A percentile compares a stretch with the other conserved stretches of the same genome.
Evolutionary conservation across 2,113 vertebrate genomes (phyloP).

Genomic region (Ciconia maguari): DNA sequence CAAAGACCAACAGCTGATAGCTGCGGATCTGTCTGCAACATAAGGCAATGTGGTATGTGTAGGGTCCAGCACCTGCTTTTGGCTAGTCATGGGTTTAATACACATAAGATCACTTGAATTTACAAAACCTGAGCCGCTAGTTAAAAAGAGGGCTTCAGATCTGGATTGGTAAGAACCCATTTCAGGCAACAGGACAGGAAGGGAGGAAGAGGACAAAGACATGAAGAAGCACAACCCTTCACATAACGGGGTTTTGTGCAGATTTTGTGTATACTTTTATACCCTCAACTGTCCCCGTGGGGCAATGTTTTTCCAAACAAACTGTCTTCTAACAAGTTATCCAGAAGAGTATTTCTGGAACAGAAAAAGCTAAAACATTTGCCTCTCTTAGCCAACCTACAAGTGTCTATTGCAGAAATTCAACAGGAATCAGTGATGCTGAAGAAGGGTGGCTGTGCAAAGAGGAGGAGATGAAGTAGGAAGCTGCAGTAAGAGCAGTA

Average conservation of each 20-base stretch:
- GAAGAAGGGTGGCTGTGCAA: not conserved
- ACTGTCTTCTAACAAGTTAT: not conserved
- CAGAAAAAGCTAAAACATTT: not conserved
- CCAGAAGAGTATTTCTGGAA: not conserved
- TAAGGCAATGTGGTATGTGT: conserved; percentile 64
- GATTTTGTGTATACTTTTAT: not conserved
- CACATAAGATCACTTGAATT: conserved; percentile 26
- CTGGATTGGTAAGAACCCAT: not conserved
- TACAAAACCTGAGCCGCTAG: not conserved
- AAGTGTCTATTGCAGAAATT: not conserved
- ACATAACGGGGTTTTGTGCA: not conserved
- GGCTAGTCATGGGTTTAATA: not conserved
- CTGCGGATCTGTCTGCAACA: not conserved
- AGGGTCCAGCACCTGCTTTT: conserved; percentile 46
- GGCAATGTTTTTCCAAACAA: not conserved
- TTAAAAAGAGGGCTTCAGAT: not conserved
- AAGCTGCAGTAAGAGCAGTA: not conserved
- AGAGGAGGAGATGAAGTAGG: not conserved
- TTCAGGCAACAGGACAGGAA: not conserved
- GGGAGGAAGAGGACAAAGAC: not conserved
- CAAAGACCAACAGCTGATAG: conserved; percentile 49
- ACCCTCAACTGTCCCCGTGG: not conserved
- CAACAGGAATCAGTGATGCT: not conserved
- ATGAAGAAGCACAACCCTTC: not conserved
- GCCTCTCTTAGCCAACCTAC: not conserved